Base-by-base conservation (phyloP, 1,140 invertebrate genomes). In the Formica exsecta region DNA sequence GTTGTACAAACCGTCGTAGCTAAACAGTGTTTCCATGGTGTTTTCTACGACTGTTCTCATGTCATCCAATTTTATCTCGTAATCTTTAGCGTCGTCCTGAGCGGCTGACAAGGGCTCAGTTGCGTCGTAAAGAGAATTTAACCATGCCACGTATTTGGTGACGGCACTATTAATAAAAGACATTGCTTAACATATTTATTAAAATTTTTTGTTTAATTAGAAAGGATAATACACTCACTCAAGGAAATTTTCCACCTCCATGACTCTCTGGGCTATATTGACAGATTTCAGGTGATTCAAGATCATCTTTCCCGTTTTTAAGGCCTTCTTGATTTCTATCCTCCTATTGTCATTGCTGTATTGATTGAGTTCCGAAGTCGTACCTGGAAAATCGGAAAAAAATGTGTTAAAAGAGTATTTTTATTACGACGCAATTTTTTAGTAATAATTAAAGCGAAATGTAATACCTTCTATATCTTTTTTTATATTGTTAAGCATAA, bases 251-350 rank as follows among this genome's bases (percentile, higher is more conserved):
- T 96, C 75, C 90, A 95, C 88, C 92, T 95, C 70, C 93, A 92
- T 87, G 88, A 92, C 92, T 70, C 91, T 93, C 51, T 90, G 91
- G 6, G 92, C 85, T 25, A 97, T 93, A 79, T 96, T 95, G 0
- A 96, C 90, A 32, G 95, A 95, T 71, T 96, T 96, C 19, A 97
- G 95, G 44, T 95, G 91, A 22, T 95, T 96, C 5, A 97, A 87
- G 57, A 97, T 92, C 66, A 94, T 93, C 48, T 95, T 95, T 0
- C 96, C 96, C 90, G 96, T 96, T 85, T 96, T 96, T 25, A 97
- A 84, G 0, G 96, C 96, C 84, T 96, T 95, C 61, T 96, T 95
- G 4, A 96, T 95, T 85, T 96, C 96, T 25, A 97, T 90, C 91
- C 96, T 96, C 51, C 95, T 96, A 70, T 96, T 95, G 2, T 96